Evolutionary conservation across 2,888 invertebrate genomes (phyloP).

Genomic region (Catocala fraxini): DNA sequence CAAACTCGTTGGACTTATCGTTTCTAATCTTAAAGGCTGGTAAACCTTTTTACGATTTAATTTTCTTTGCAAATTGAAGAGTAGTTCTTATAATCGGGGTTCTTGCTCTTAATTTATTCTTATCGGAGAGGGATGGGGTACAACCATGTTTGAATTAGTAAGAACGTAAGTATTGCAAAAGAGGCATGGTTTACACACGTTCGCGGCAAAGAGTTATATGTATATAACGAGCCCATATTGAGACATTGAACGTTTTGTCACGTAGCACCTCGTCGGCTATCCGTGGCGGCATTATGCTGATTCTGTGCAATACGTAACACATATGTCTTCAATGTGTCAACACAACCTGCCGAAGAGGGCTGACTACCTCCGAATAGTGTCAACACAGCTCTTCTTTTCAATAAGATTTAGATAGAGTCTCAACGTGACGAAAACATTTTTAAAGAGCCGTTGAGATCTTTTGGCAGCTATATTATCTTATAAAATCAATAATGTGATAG

Average conservation of each 20-base stretch:
- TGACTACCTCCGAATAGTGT: background rate
- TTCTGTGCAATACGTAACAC: constrained; percentile 61
- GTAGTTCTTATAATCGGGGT: constrained; percentile 15
- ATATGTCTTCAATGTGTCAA: constrained; percentile 47
- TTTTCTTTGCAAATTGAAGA: constrained; percentile 28
- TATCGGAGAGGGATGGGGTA: background rate
- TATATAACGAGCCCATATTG: constrained; percentile 64
- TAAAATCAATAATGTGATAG: constrained; percentile 1
- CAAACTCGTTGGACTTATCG: constrained; percentile 28
- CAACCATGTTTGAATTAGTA: background rate
- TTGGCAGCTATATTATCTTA: constrained; percentile 6
- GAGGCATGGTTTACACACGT: constrained; percentile 6
- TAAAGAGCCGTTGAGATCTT: constrained; percentile 3
- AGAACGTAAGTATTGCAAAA: no score
- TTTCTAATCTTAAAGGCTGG: constrained; percentile 20
- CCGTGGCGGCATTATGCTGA: constrained; percentile 73
- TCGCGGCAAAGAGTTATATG: constrained; percentile 36
- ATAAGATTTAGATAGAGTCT: constrained; percentile 14
- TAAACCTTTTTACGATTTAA: constrained; percentile 21
- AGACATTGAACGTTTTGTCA: constrained; percentile 68
- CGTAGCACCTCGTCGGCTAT: constrained; percentile 69
- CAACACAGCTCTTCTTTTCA: constrained; percentile 2
- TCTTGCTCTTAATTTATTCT: constrained; percentile 9
- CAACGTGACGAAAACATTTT: constrained; percentile 3
- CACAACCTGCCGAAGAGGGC: constrained; percentile 30